A percentile compares a stretch with the other conserved stretches of the same genome.
Conservation (phyloP, 2,797 vertebrate species). For the Heliangelus exortis region DNA sequence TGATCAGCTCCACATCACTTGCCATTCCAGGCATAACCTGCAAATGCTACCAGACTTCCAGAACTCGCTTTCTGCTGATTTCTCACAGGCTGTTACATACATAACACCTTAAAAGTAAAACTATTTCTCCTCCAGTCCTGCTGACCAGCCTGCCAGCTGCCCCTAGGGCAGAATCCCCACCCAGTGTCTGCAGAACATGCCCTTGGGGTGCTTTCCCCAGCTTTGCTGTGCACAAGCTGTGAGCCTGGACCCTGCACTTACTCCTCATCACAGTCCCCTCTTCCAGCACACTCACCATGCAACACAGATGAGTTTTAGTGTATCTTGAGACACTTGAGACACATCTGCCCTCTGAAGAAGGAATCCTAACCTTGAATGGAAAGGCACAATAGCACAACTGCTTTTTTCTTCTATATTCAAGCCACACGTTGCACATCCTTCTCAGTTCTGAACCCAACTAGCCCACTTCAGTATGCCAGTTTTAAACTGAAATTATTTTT, state of each 20-base stretch:
- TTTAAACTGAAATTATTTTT: neutral
- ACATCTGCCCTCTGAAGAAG: neutral
- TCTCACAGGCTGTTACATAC: neutral
- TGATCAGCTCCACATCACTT: neutral
- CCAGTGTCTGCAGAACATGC: fast-evolving
- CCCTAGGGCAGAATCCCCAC: neutral
- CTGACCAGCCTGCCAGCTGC: neutral
- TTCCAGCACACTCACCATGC: neutral
- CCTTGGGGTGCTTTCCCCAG: neutral
- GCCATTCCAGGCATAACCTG: neutral
- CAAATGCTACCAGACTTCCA: neutral
- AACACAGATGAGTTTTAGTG: neutral
- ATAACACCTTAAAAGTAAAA: neutral
- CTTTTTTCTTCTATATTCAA: neutral
- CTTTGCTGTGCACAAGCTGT: fast-evolving
- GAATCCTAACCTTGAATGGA: neutral
- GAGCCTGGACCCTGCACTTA: neutral
- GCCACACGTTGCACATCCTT: neutral
- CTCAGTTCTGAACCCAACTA: neutral
- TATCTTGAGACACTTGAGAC: neutral
- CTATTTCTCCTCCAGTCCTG: neutral
- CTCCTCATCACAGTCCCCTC: neutral
- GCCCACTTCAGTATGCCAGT: neutral
- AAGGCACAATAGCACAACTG: neutral
- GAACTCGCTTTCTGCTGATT: neutral